Conservation (phyloP, 2,888 invertebrate genomes). For the Drosophila rellima region DNA sequence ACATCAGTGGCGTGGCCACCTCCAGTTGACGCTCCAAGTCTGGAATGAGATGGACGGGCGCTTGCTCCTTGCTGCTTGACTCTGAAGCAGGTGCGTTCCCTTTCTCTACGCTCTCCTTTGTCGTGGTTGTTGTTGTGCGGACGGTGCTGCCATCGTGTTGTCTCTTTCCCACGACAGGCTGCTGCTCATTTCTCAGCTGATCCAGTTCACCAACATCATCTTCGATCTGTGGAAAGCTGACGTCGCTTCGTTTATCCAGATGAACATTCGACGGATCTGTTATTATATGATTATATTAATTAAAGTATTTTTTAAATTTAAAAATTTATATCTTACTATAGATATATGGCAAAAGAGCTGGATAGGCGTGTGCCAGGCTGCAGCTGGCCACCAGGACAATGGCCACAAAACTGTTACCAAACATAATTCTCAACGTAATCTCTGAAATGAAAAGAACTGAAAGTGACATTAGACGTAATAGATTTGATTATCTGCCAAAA, state of each 20-base stretch:
- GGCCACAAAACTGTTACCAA: slow-evolving; percentile 71
- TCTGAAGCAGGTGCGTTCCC: slow-evolving; percentile 61
- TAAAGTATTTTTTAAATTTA: neutral
- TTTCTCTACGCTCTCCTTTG: slow-evolving; percentile 66
- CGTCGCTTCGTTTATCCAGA: slow-evolving; percentile 44
- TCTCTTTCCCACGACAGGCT: slow-evolving; percentile 41
- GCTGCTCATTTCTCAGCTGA: slow-evolving; percentile 70
- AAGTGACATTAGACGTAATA: slow-evolving; percentile 60
- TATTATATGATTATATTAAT: neutral
- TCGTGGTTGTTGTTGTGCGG: slow-evolving; percentile 67
- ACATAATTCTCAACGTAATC: slow-evolving; percentile 67
- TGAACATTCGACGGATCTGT: slow-evolving; percentile 20
- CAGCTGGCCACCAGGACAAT: slow-evolving; percentile 73
- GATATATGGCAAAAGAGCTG: slow-evolving; percentile 77
- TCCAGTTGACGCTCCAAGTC: slow-evolving; percentile 83
- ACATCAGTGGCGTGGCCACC: slow-evolving; percentile 78
- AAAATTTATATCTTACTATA: slow-evolving; percentile 57
- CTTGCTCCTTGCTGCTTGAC: slow-evolving; percentile 32
- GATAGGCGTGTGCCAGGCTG: slow-evolving; percentile 78
- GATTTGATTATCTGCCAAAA: slow-evolving; percentile 70
- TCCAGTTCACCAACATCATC: slow-evolving; percentile 87
- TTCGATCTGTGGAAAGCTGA: slow-evolving; percentile 84
- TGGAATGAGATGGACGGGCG: slow-evolving; percentile 56
- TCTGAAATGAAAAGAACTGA: slow-evolving; percentile 38
- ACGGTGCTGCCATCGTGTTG: slow-evolving; percentile 61